Evolutionary conservation across 2,888 invertebrate species (phyloP).

Genomic region (Tachina fera): DNA sequence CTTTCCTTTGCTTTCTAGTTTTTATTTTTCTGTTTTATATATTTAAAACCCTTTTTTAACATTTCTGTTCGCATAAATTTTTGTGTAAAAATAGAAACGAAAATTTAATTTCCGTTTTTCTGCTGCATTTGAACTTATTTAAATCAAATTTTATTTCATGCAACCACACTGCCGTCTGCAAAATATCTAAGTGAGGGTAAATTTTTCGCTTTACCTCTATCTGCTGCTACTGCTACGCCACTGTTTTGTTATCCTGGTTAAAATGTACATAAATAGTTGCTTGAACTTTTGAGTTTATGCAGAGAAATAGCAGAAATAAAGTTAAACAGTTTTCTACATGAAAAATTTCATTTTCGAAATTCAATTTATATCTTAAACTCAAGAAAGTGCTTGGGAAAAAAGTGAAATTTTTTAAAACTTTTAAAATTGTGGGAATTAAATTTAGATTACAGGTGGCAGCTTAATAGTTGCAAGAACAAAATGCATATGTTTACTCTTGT

Average conservation of each 20-base stretch:
- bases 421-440: background rate
- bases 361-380: background rate
- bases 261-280: constrained; percentile 40
- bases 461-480: no score
- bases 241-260: constrained; percentile 15
- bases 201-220: background rate
- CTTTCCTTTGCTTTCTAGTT: background rate
- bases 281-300: constrained; percentile 10
- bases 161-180: constrained; percentile 6
- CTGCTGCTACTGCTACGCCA: constrained; percentile 1
- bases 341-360: constrained; percentile 15
- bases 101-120: constrained; percentile 74
- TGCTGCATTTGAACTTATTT: constrained; percentile 73
- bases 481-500: no score
- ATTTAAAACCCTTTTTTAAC: background rate
- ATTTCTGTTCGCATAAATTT: constrained; percentile 15
- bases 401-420: background rate
- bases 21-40: no score
- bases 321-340: constrained; percentile 22
- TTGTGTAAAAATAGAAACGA: constrained; percentile 63
- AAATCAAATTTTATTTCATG: constrained; percentile 65
- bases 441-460: background rate
- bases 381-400: background rate
- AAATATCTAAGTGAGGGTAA: constrained; percentile 21
- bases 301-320: background rate